A percentile compares a stretch with the other conserved stretches of the same genome.
Evolutionary conservation across 2,888 invertebrate genomes (phyloP).

Genomic region (Leuctra nigra): DNA sequence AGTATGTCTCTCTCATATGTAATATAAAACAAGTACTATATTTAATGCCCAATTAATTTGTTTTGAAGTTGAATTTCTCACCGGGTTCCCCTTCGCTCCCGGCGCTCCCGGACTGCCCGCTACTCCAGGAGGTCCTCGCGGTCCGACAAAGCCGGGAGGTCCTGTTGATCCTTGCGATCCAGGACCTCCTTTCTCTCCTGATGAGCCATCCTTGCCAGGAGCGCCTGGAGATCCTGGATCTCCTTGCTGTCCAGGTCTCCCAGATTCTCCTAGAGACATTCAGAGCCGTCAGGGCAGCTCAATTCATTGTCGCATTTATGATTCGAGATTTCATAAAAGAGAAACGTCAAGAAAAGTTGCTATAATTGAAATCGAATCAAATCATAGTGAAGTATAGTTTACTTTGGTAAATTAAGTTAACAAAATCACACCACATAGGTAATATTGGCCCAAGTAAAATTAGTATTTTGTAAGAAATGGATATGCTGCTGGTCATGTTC

Average conservation of each 20-base stretch:
- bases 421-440: no score
- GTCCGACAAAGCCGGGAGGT: slow-evolving; percentile 76
- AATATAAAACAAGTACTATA: no score
- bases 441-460: no score
- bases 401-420: not conserved
- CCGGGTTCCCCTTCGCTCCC: slow-evolving; percentile 69
- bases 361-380: not conserved
- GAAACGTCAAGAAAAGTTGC: slow-evolving; percentile 6
- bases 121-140: slow-evolving; percentile 67
- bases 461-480: no score
- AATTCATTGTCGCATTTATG: not conserved
- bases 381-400: not conserved
- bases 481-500: no score
- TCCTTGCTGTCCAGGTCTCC: slow-evolving; percentile 69
- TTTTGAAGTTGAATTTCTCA: no score
- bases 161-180: slow-evolving; percentile 68
- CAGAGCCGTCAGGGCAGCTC: no score
- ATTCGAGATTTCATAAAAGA: not conserved
- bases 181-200: slow-evolving; percentile 71
- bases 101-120: slow-evolving; percentile 65
- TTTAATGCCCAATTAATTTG: no score
- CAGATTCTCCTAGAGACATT: slow-evolving; percentile 54
- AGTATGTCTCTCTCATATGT: no score
- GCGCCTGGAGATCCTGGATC: slow-evolving; percentile 67
- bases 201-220: slow-evolving; percentile 72